These are phyloP conservation scores for Volucella zonaria DNA, from an alignment of 2,888 invertebrate genomes.

Conservation along the genomic window DNA sequence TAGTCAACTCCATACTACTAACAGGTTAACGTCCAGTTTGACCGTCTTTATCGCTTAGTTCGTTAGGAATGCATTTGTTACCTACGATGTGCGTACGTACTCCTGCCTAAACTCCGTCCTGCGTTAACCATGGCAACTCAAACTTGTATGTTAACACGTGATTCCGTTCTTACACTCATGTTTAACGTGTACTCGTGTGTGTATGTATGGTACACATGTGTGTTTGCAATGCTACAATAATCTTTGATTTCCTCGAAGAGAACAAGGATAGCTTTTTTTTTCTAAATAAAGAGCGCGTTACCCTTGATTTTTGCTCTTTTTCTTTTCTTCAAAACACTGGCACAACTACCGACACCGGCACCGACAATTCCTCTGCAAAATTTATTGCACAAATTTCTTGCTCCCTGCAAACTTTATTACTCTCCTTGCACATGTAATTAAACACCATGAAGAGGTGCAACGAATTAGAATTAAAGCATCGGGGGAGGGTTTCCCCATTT, in stretches of 20 bases:
- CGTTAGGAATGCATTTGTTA: too few relatives aligned
- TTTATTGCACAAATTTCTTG: not conserved
- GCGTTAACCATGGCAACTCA: slow-evolving; percentile 18
- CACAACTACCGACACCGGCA: not conserved
- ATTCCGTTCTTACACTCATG: slow-evolving; percentile 6
- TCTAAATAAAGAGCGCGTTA: slow-evolving; percentile 8
- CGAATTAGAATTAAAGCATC: slow-evolving; percentile 17
- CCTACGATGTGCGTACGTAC: too few relatives aligned
- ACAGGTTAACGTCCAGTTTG: too few relatives aligned
- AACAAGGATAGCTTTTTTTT: not conserved
- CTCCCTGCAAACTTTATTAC: slow-evolving; percentile 7
- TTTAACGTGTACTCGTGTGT: not conserved
- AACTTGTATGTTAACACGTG: slow-evolving; percentile 42
- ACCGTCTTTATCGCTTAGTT: too few relatives aligned
- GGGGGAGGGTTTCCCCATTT: not conserved
- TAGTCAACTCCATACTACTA: too few relatives aligned
- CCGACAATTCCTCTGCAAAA: not conserved
- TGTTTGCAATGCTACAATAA: slow-evolving; percentile 7
- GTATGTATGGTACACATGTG: not conserved
- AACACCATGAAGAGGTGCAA: slow-evolving; percentile 49
- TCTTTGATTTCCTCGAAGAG: not conserved
- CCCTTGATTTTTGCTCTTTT: not conserved
- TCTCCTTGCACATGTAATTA: slow-evolving; percentile 21
- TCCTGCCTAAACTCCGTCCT: not conserved
- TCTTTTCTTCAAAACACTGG: not conserved